Percentiles rank a stretch among this genome's conserved stretches.
Evolutionary conservation across 2,888 invertebrate genomes (phyloP).

Genomic region (Coelopa pilipes): DNA sequence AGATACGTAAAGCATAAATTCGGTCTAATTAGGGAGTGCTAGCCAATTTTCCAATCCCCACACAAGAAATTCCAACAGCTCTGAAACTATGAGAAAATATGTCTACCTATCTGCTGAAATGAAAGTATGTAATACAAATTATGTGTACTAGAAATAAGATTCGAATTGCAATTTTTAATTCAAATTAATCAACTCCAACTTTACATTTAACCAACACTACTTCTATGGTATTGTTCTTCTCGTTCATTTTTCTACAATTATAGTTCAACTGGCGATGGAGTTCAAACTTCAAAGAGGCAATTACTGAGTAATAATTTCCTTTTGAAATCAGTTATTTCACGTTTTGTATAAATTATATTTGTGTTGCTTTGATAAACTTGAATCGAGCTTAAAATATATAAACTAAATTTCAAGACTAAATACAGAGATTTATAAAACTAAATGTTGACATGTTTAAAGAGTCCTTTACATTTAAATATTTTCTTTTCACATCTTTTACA

Average conservation of each 20-base stretch:
- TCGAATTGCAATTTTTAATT: neutral
- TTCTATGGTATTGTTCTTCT: slow-evolving; percentile 58
- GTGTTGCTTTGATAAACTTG: slow-evolving; percentile 35
- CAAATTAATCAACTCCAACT: slow-evolving; percentile 3
- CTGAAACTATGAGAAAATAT: neutral
- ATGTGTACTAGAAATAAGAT: neutral
- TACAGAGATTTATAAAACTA: slow-evolving; percentile 29
- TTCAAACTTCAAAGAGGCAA: slow-evolving; percentile 96
- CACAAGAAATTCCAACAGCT: too few species aligned
- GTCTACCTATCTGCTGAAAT: neutral
- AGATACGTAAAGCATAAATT: too few species aligned
- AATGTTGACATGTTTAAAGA: too few species aligned
- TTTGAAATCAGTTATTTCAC: slow-evolving; percentile 45
- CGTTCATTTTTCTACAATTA: slow-evolving; percentile 47
- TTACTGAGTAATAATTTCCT: slow-evolving; percentile 72
- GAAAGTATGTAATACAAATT: neutral
- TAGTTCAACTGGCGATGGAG: slow-evolving; percentile 81
- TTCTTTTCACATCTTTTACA: too few species aligned
- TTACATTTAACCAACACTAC: slow-evolving; percentile 23
- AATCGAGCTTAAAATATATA: slow-evolving; percentile 38
- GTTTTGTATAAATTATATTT: slow-evolving; percentile 54
- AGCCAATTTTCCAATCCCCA: too few species aligned
- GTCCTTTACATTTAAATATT: too few species aligned
- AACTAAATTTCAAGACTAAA: slow-evolving; percentile 20
- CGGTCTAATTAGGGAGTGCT: too few species aligned